phyloP scores from a whole-genome alignment of 2,797 vertebrate genomes.

The Hybognathus amarus region DNA sequence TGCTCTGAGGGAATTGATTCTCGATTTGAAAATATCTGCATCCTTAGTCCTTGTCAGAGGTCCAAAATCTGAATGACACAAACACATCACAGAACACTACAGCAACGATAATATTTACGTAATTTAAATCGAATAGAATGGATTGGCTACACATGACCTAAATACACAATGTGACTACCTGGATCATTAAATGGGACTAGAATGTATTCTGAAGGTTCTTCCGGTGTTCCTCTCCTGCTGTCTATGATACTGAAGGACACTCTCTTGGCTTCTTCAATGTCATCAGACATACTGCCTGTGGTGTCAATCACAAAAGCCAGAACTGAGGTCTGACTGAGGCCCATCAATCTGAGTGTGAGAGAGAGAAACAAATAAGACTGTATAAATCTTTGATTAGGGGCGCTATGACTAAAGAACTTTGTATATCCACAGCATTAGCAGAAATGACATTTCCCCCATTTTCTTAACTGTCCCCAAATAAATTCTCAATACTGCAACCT shows the following conservation, averaged over 20 bases:
- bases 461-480: too few relatives aligned
- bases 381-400: not conserved
- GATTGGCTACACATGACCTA: too few relatives aligned
- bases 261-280: constrained; percentile 66
- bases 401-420: not conserved
- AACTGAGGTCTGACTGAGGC: constrained; percentile 67
- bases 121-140: too few relatives aligned
- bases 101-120: not conserved
- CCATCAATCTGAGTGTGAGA: constrained; percentile 68
- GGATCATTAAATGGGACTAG: constrained; percentile 79
- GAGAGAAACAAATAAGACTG: not conserved
- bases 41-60: constrained; percentile 68
- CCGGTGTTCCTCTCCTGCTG: constrained; percentile 63
- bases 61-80: constrained; percentile 63
- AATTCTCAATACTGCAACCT: too few relatives aligned
- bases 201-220: constrained; percentile 73
- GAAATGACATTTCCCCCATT: not conserved
- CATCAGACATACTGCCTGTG: constrained; percentile 66
- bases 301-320: constrained; percentile 79
- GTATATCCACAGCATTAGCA: not conserved
- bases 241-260: constrained; percentile 71
- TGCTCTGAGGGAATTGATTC: constrained; percentile 65
- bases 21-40: constrained; percentile 67
- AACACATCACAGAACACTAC: not conserved
- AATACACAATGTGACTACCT: constrained; percentile 53